A percentile compares a stretch with the other conserved stretches of the same genome.
Evolutionary conservation across 2,113 vertebrate species (phyloP).

Genomic region (Mus spicilegus): DNA sequence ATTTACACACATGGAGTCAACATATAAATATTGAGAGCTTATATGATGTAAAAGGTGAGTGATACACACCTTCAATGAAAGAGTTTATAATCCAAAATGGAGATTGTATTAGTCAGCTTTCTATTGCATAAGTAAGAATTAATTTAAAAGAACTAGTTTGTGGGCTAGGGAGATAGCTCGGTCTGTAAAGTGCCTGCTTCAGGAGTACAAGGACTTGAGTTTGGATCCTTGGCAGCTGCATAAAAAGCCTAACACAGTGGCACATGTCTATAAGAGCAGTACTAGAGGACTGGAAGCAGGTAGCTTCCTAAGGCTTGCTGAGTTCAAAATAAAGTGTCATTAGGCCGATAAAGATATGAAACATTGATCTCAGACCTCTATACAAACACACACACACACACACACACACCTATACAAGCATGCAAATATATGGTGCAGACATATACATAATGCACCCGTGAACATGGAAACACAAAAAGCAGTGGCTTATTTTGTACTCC

Average conservation of each 20-base stretch:
- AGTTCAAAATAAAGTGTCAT: background rate
- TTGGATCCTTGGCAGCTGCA: background rate
- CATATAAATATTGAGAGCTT: background rate
- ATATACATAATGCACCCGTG: background rate
- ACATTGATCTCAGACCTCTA: background rate
- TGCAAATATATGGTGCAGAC: background rate
- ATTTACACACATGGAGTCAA: constrained; percentile 32
- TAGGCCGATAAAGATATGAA: background rate
- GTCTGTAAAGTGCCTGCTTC: background rate
- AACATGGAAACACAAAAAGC: background rate
- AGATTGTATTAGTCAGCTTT: background rate
- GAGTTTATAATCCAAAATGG: constrained; percentile 33
- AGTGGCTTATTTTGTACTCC: background rate
- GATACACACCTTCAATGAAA: background rate
- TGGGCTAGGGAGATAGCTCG: background rate
- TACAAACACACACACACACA: background rate
- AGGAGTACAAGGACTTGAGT: background rate
- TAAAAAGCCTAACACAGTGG: background rate
- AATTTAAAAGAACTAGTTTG: background rate
- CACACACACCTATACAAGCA: background rate
- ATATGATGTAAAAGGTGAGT: constrained; percentile 1
- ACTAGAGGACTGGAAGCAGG: too few relatives aligned
- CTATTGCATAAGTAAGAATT: background rate
- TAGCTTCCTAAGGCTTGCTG: background rate
- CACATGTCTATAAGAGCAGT: background rate